Evolutionary conservation across 2,113 vertebrate genomes (phyloP), one percentile per base, ranked within the genome.

Genomic region (Mustela lutreola): DNA sequence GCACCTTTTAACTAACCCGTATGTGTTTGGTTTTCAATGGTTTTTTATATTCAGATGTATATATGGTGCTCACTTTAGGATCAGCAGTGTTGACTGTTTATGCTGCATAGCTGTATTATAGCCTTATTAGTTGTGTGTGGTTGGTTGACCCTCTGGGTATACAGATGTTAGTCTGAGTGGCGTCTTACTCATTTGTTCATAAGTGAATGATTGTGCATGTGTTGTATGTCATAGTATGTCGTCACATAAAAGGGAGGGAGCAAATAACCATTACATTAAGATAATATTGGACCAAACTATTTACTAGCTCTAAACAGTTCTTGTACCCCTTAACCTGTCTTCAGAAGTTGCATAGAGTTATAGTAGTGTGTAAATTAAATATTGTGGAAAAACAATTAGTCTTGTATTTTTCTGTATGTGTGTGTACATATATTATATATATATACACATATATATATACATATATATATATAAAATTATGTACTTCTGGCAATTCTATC

Each of bases 331-430:
- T 98, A 98, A 98, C 96, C 94, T 99, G 98, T 99, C 99, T 98
- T 98, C 98, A 98, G 98, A 99, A 98, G 99, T 99, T 99, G 98
- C 99, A 99, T 99, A 99, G 99, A 99, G 99, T 99, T 99, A 99
- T 99, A 98, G 99, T 99, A 99, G 99, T 99, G 99, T 99, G 99
- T 99, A 99, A 99, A 99, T 99, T 99, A 99, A 99, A 99, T 99
- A 99, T 99, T 98, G 99, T 99, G 99, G 98, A 96, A 98, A 98
- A 99, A 95, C 98, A 99, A 97, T 98, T 98, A 98, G 99, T 99
- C 99, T 98, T 99, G 99, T 99, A 99, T 99, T 99, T 99, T 99
- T 99, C 98, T 99, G 98, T 99, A 98, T 98, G 98, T 99, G 98
- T 99, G 97, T 99, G 53, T 94, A 93, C 21, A 88, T 48, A 48